Percentiles rank a stretch among this genome's conserved stretches.
phyloP scores from a whole-genome alignment of 1,140 invertebrate genomes.

The Brachionus rotundiformis region DNA sequence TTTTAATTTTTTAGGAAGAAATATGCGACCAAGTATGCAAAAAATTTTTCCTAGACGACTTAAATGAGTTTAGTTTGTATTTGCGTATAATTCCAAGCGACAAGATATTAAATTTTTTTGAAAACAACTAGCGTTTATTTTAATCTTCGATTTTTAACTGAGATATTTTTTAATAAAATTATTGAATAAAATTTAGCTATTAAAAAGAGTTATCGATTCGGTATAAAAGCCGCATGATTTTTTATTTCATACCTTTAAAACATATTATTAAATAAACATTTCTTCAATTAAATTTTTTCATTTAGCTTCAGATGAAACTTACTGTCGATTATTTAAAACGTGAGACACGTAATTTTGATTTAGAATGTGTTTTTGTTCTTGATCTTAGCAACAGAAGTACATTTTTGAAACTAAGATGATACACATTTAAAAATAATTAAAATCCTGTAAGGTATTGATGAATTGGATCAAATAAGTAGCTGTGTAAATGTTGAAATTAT shows the following conservation, averaged over 20 bases:
- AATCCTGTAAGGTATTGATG: not conserved
- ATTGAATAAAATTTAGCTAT: not conserved
- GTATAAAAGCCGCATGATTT: not conserved
- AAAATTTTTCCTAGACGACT: not conserved
- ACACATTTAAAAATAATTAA: not conserved
- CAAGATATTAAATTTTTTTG: constrained; percentile 29
- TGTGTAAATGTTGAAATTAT: constrained; percentile 36
- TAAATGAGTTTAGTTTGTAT: not conserved
- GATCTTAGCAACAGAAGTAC: constrained; percentile 48
- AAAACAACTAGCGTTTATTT: constrained; percentile 18
- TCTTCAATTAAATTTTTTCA: not conserved
- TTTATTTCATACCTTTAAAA: too few relatives aligned
- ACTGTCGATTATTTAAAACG: constrained; percentile 18
- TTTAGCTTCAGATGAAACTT: constrained; percentile 35
- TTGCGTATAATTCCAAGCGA: not conserved
- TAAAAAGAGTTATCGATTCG: not conserved
- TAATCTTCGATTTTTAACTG: not conserved
- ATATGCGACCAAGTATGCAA: not conserved
- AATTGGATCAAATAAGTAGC: constrained; percentile 1
- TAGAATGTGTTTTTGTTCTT: constrained; percentile 44
- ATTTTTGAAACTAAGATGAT: not conserved
- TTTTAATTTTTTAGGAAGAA: constrained; percentile 15
- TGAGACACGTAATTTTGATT: constrained; percentile 35
- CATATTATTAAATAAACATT: too few relatives aligned
- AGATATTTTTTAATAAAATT: constrained; percentile 6